Base-by-base conservation (phyloP, 2,888 invertebrate species). In the Xestia rhomboidea region DNA sequence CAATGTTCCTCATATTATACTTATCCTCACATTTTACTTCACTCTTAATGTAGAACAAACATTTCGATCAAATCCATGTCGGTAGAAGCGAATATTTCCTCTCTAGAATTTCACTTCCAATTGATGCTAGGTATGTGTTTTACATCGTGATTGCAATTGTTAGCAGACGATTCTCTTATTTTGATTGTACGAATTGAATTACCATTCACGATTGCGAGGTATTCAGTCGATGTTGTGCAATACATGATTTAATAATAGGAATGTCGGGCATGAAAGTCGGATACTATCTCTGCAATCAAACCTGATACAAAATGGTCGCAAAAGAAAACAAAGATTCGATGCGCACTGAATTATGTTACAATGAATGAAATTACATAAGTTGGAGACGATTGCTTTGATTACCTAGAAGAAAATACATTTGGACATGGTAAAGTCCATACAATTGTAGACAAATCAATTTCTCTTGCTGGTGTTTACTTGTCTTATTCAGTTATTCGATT, bases 191-290 rank as follows among this genome's bases (percentile, higher is more conserved):
- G 89, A 91, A 91, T 92, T 90, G 85, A 89, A 90, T 91, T 91
- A 88, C 88, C 86, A 87, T 88, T 90, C 85, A 84, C 85, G 60
- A 75, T 76, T 79, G 60, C 67, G 73, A 79, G 73, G 79, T 80
- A 88, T 89, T 87, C 82, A 60, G 64, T 85, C 82, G 85, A 87
- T 84, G 88, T 94, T 93, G 90, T 90, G 91, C 88, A 93, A 93
- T 89, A 89, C 70, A 87, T 93, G 90, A 92, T 91, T 91, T 89
- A 90, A 92, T 80, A 83, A 71, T 80, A 76, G 83, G 78, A 87
- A 88, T 79, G 85, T 84, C 82, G 86, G 80, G 88, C 91, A 91
- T 86, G 92, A 92, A 92, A 93, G 91, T 91, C 85, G 79, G 86
- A 87, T 89, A 86, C 88, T 89, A 90, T 90, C 89, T 89, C 81